Conservation (phyloP, 35 echinoderm and acorn worm species). For the Strongylocentrotus purpuratus region DNA sequence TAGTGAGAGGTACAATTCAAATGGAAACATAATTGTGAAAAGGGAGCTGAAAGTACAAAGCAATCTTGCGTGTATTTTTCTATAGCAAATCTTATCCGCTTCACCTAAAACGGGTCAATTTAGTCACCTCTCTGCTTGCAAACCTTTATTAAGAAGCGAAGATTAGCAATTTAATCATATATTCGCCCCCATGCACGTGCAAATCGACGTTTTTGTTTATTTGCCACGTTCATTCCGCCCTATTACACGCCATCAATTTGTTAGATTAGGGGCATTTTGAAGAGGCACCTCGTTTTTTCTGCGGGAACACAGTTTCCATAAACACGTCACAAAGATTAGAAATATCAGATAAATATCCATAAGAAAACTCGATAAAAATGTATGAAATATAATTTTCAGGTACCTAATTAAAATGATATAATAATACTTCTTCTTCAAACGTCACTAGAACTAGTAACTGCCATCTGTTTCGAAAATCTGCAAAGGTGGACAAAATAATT, state of each 20-base stretch:
- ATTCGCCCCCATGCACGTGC: background rate
- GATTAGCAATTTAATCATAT: background rate
- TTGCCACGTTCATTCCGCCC: background rate
- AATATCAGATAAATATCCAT: no score
- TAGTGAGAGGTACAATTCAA: background rate
- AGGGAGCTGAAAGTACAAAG: no score
- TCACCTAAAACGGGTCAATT: slow-evolving; percentile 10
- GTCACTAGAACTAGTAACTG: no score
- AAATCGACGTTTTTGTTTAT: background rate
- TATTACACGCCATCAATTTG: background rate
- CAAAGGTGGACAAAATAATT: no score
- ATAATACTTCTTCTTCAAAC: no score
- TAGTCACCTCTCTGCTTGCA: background rate
- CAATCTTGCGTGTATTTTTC: background rate
- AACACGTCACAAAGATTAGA: no score
- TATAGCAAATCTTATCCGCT: background rate
- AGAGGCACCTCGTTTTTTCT: background rate
- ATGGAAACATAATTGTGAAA: background rate
- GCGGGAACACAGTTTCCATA: no score
- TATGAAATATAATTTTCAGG: no score
- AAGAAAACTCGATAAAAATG: no score
- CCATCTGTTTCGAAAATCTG: no score
- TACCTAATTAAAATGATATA: no score
- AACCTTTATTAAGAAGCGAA: background rate
- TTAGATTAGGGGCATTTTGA: background rate